phyloP scores from a whole-genome alignment of 92 coral and sea anemone species.

The Virgularia gustaviana region DNA sequence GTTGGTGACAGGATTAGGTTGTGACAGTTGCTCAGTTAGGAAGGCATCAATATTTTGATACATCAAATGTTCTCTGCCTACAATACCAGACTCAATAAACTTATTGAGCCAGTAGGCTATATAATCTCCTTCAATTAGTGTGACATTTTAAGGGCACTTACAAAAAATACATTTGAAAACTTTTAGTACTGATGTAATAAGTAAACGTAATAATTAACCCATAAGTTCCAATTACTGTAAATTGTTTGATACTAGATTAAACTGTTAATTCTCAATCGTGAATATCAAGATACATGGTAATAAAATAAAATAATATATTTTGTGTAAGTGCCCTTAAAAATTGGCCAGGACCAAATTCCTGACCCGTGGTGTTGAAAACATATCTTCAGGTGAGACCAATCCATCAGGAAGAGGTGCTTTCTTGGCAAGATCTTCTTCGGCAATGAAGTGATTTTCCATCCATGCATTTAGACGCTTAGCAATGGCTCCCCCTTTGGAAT shows the following conservation, averaged over 20 bases:
- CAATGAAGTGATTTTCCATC: slow-evolving; percentile 53
- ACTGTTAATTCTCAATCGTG: too few relatives aligned
- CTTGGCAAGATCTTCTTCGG: slow-evolving; percentile 35
- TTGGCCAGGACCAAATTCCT: slow-evolving; percentile 66
- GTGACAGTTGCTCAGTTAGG: slow-evolving; percentile 53
- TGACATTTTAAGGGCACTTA: too few relatives aligned
- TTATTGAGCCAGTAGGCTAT: slow-evolving; percentile 58
- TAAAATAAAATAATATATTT: too few relatives aligned
- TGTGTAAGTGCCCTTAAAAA: too few relatives aligned
- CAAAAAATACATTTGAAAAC: too few relatives aligned
- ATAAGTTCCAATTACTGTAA: too few relatives aligned
- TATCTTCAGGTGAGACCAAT: neutral
- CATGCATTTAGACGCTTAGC: slow-evolving; percentile 38
- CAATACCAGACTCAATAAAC: slow-evolving; percentile 52
- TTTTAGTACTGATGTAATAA: too few relatives aligned
- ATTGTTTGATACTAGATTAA: too few relatives aligned
- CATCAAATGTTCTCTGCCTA: slow-evolving; percentile 53
- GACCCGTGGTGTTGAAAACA: slow-evolving; percentile 55
- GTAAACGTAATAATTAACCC: too few relatives aligned
- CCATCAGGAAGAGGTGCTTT: slow-evolving; percentile 46
- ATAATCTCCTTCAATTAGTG: slow-evolving; percentile 54
- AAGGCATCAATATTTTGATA: slow-evolving; percentile 70
- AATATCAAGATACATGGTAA: too few relatives aligned
- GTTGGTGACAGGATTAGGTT: slow-evolving; percentile 63
- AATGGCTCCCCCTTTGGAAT: slow-evolving; percentile 9